Evolutionary conservation across 2,113 vertebrate genomes (phyloP), one percentile per base, ranked within the genome.

Genomic region (Ceyx margarethae): DNA sequence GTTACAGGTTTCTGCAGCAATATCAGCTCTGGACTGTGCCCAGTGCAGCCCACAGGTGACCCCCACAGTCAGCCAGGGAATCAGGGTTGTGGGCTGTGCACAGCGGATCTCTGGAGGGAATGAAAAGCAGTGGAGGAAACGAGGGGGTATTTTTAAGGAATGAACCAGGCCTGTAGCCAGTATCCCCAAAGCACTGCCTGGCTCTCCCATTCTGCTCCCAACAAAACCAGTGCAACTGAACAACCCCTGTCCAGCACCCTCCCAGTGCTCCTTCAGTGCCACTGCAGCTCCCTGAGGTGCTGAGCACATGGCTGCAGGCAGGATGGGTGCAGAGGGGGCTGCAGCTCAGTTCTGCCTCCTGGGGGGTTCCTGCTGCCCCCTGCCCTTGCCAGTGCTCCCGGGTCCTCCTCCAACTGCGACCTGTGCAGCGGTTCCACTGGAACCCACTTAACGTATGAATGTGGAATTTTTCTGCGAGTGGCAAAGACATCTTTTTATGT

Each of bases 401-500:
- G 13, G 33, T 23, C 64, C 26, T 84, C 66, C 64, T 53, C 12
- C 25, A 7, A 4, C 17, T 17, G 43, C 28, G 43, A 60, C 50
- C 35, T 75, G 83, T 81, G 50, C 37, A 23, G 35, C 26, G 43
- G 51, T 25, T 13, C 56, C 81, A 60, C 31, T 69, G 3, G 69
- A 80, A 69, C 75, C 64, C 80, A 73, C 77, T 74, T 71, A 80
- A 45, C 6, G 3, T 45, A 73, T 43, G 79, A 96, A 87, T 53
- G 35, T 33, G 80, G 90, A 93, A 97, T 97, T 97, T 96, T 95
- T 95, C 96, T 97, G 90, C 87, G 92, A 96, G 86, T 95, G 94
- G 90, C 96, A 80, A 93, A 95, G 85, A 68, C 82, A 72, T 95
- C 96, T 97, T 96, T 97, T 97, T 96, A 97, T 96, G 94, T 94